A percentile compares a stretch with the other conserved stretches of the same genome.
Evolutionary conservation across 2,888 invertebrate genomes (phyloP).

Genomic region (Oscheius sp.): DNA sequence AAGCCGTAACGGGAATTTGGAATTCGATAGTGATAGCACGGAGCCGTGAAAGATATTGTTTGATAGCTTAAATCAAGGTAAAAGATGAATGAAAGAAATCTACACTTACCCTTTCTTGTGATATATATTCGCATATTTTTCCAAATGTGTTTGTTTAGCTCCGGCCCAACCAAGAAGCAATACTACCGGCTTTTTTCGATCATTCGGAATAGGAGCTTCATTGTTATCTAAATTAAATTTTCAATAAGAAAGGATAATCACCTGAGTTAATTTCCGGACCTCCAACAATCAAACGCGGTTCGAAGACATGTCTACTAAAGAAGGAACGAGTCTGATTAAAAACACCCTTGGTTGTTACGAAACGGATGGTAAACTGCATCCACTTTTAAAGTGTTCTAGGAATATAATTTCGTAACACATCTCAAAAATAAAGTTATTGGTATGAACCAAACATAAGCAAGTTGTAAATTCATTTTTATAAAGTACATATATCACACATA

Average conservation of each 20-base stretch:
- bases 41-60: conserved; percentile 39
- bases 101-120: conserved; percentile 42
- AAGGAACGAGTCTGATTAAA: conserved; percentile 12
- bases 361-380: conserved; percentile 8
- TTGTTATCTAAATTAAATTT: background rate
- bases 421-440: background rate
- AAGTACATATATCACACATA: too few relatives aligned
- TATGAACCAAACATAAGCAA: too few relatives aligned
- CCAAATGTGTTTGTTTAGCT: conserved; percentile 45
- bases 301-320: conserved; percentile 29
- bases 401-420: background rate
- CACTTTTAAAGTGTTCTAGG: background rate
- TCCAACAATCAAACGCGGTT: conserved; percentile 20
- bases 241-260: background rate
- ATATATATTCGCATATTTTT: conserved; percentile 52
- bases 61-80: conserved; percentile 39
- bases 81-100: background rate
- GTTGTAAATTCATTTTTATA: too few relatives aligned
- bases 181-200: conserved; percentile 45
- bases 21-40: conserved; percentile 50
- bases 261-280: conserved; percentile 7
- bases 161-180: conserved; percentile 54
- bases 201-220: conserved; percentile 9
- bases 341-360: background rate
- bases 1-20: conserved; percentile 50